A percentile compares a stretch with the other conserved stretches of the same genome.
These are phyloP conservation scores for Sternotherus odoratus DNA, from an alignment of 2,797 vertebrate genomes.

Conservation along the genomic window DNA sequence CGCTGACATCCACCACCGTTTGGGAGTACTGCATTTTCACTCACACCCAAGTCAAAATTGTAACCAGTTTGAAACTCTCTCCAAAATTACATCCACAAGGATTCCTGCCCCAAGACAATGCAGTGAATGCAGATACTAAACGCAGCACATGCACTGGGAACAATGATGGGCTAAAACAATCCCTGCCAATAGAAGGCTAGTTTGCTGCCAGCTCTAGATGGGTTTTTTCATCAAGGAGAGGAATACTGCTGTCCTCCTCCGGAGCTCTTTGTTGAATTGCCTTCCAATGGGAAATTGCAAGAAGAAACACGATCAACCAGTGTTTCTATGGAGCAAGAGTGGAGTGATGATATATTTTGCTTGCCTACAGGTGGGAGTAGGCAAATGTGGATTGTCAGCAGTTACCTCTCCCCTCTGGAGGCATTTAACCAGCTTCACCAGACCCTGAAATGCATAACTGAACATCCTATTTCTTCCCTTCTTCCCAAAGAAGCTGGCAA, in stretches of 20 bases:
- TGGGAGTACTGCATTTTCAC: not conserved
- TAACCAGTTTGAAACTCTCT: not conserved
- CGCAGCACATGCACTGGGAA: conserved; percentile 15
- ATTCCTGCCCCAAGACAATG: conserved; percentile 39
- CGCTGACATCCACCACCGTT: not conserved
- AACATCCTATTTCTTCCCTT: conserved; percentile 1
- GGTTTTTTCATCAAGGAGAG: conserved; percentile 73
- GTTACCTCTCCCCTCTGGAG: conserved; percentile 19
- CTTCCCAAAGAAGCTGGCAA: conserved; percentile 20
- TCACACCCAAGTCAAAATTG: not conserved
- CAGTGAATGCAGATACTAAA: conserved; percentile 31
- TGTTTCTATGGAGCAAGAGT: conserved; percentile 55
- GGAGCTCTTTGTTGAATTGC: conserved; percentile 75
- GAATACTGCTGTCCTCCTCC: conserved; percentile 72
- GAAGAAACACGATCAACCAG: conserved; percentile 57
- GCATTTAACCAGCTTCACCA: conserved; percentile 17
- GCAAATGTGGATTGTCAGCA: conserved; percentile 13
- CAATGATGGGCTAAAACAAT: conserved; percentile 68
- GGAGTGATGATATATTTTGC: conserved; percentile 42
- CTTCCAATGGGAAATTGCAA: conserved; percentile 63
- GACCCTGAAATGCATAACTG: conserved; percentile 45
- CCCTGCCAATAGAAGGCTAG: conserved; percentile 48
- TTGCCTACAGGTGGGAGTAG: not conserved
- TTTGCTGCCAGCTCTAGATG: conserved; percentile 63
- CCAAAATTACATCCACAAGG: conserved; percentile 23